Conservation (phyloP, 2,113 vertebrate genomes). For the Furnarius figulus region DNA sequence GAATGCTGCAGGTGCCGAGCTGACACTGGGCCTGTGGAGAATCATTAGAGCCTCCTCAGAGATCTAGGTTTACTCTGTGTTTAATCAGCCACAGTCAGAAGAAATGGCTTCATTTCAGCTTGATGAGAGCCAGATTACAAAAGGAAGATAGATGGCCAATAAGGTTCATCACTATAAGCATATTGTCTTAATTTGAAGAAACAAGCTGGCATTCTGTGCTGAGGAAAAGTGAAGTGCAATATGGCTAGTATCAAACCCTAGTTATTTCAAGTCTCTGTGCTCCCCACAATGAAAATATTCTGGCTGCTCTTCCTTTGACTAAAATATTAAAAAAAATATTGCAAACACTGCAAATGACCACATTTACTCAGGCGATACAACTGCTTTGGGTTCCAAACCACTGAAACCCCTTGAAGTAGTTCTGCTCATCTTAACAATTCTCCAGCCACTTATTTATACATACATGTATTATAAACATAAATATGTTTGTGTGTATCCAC, state of each 20-base stretch:
- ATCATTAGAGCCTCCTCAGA: conserved; percentile 76
- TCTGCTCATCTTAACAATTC: background rate
- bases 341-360: background rate
- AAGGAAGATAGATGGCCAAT: conserved; percentile 69
- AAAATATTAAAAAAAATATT: conserved; percentile 1
- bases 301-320: conserved; percentile 27
- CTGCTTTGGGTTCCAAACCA: background rate
- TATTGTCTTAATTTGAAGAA: conserved; percentile 77
- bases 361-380: background rate
- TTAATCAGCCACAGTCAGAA: conserved; percentile 91
- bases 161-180: conserved; percentile 66
- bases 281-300: conserved; percentile 26
- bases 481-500: background rate
- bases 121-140: conserved; percentile 74
- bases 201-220: conserved; percentile 59
- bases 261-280: conserved; percentile 1
- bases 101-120: conserved; percentile 89
- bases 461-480: background rate
- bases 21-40: conserved; percentile 77
- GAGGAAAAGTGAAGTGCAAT: conserved; percentile 65
- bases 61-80: conserved; percentile 78
- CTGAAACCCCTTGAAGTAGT: background rate
- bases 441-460: background rate
- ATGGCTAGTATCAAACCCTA: conserved; percentile 18
- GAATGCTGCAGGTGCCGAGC: conserved; percentile 86